Percentiles rank a stretch among this genome's conserved stretches.
Evolutionary conservation across 1,140 invertebrate genomes (phyloP).

Genomic region (Drosophila ambigua): DNA sequence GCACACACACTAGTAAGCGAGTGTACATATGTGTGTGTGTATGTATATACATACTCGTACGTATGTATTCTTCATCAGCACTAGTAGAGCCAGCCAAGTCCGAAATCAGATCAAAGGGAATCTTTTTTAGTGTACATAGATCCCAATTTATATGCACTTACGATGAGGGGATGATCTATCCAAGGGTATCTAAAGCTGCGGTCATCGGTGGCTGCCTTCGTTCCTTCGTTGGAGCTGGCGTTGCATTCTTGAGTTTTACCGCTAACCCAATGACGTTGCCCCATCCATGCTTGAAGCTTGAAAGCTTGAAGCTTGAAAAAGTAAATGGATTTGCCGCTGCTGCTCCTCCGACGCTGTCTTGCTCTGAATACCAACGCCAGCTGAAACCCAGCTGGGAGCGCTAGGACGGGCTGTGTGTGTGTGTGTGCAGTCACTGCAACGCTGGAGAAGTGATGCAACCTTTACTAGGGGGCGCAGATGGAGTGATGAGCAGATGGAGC

Average conservation of each 20-base stretch:
- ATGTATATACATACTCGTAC: too few relatives aligned
- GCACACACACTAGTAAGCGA: too few relatives aligned
- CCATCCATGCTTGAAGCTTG: slow-evolving; percentile 21
- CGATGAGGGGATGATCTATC: too few relatives aligned
- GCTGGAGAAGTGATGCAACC: slow-evolving; percentile 39
- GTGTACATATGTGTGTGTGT: too few relatives aligned
- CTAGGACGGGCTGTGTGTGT: slow-evolving; percentile 14
- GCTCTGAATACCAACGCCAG: slow-evolving; percentile 68
- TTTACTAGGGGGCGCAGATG: slow-evolving; percentile 5
- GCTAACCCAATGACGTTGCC: slow-evolving; percentile 54
- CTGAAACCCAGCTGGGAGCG: slow-evolving; percentile 1
- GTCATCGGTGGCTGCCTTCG: too few relatives aligned
- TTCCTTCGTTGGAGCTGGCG: not conserved
- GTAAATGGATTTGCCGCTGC: slow-evolving; percentile 39
- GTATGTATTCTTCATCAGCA: too few relatives aligned
- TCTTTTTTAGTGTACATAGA: too few relatives aligned
- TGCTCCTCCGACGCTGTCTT: slow-evolving; percentile 50
- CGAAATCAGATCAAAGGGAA: too few relatives aligned
- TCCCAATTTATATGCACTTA: too few relatives aligned
- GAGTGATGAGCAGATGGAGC: not conserved
- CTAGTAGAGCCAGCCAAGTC: too few relatives aligned
- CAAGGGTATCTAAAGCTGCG: too few relatives aligned
- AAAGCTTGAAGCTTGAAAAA: slow-evolving; percentile 26
- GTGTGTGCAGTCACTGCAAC: slow-evolving; percentile 51
- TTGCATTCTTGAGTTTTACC: slow-evolving; percentile 41